phyloP scores from a whole-genome alignment of 2,888 invertebrate species.

The Norana najaformis region DNA sequence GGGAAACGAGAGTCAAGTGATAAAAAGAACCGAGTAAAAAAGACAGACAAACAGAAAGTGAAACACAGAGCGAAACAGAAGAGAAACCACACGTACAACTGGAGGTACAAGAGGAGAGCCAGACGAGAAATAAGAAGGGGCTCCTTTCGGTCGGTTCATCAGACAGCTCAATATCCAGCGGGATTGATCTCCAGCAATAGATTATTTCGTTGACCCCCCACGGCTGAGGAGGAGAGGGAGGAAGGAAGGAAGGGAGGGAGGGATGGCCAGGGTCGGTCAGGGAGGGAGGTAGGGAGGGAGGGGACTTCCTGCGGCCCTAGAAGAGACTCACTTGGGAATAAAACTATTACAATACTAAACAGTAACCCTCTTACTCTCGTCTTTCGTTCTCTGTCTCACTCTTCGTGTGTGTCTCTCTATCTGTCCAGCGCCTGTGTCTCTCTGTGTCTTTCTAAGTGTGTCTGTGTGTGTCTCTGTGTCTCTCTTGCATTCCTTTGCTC shows the following conservation, averaged over 20 bases:
- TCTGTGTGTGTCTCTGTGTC: background rate
- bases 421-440: background rate
- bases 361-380: background rate
- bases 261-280: too few relatives aligned
- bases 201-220: background rate
- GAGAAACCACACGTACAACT: too few relatives aligned
- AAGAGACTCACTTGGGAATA: too few relatives aligned
- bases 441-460: background rate
- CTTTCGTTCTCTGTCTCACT: background rate
- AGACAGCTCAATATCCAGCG: background rate
- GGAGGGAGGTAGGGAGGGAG: background rate
- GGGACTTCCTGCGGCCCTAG: background rate
- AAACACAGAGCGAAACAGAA: background rate
- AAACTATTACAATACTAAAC: background rate
- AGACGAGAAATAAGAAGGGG: background rate
- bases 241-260: background rate
- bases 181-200: background rate
- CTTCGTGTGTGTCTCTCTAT: background rate
- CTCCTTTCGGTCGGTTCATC: background rate
- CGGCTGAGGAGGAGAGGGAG: background rate
- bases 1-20: too few relatives aligned
- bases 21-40: too few relatives aligned
- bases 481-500: background rate
- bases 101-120: background rate
- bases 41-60: background rate